Evolutionary conservation across 2,113 vertebrate genomes (phyloP), one percentile per base, ranked within the genome.

Genomic region (Bolborhynchus lineola): DNA sequence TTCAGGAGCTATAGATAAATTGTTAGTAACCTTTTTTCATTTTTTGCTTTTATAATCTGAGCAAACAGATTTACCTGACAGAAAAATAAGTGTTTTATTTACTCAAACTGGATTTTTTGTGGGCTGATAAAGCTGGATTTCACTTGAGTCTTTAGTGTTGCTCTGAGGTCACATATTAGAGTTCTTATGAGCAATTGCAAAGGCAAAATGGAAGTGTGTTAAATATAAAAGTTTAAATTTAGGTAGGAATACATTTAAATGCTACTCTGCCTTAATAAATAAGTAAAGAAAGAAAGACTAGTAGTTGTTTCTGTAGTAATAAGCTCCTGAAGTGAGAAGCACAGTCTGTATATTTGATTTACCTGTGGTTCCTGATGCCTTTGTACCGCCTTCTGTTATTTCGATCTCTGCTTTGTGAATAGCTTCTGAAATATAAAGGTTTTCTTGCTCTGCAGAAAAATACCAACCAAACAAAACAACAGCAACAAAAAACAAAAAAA

Each of bases 341-440:
- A 20, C 37, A 55, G 9, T 79, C 12, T 75, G 13, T 75, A 7
- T 81, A n/a, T 78, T 57, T 89, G 25, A 28, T 78, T 95, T 96
- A 99, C 99, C 98, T 97, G 99, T 99, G 55, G 97, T 97, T 78
- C 98, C 99, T 74, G 98, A 97, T 49, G 98, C 98, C 55, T 98
- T 98, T 1, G 98, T 98, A 17, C 99, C 99, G 16, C 98, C 98
- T 93, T 99, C 98, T 46, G 98, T 98, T 85, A 99, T 98, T 95
- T 99, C 98, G 91, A 99, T 98, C 78, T 98, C 98, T 81, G 98
- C 98, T 92, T 98, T 98, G 92, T 99, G 99, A 70, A 98, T 98
- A 15, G 98, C 98, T 89, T 99, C 98, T 28, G 99, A 99, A 97
- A 99, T 97, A 28, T 99, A 99, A 77, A 99, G 98, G 28, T 95